Evolutionary conservation across 1,140 invertebrate genomes (phyloP), one percentile per base, ranked within the genome.

Genomic region (Bombus sylvicola): DNA sequence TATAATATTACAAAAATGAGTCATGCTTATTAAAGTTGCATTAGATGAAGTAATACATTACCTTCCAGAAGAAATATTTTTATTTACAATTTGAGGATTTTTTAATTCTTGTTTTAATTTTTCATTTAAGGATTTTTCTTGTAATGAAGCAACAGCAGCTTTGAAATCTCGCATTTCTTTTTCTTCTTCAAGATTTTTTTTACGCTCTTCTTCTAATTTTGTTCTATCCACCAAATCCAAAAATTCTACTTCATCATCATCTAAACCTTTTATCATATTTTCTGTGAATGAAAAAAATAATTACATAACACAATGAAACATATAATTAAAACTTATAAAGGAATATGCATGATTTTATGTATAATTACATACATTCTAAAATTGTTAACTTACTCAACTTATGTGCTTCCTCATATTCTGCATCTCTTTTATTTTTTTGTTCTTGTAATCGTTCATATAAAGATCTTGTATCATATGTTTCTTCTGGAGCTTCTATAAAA

Each of bases 161-260:
- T 98, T 97, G 94, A 98, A 99, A 92, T 98, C 98, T 88, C 97
- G 96, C 91, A 99, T 96, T 93, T 98, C 97, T 87, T 96, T 96
- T 90, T 97, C 96, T 93, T 99, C 98, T 92, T 98, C 98, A 59
- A 97, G 93, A 91, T 96, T 96, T 84, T 98, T 98, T 93, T 97
- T 97, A 82, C 97, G 96, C 87, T 98, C 98, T 62, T 97, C 97
- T 84, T 98, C 97, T 59, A 98, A 96, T 95, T 98, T 98, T 34
- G 97, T 97, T 87, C 97, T 96, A 94, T 99, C 98, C 15, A 99
- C 98, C 72, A 98, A 95, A 91, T 99, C 98, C 15, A 99, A 95
- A 95, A 99, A 99, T 88, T 98, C 97, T 0, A 98, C 97, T 96
- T 99, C 99, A 95, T 99, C 99, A 93, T 99, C 98, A 94, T 99